Evolutionary conservation across 2,888 invertebrate species (phyloP).

Genomic region (Bombylius discolor): DNA sequence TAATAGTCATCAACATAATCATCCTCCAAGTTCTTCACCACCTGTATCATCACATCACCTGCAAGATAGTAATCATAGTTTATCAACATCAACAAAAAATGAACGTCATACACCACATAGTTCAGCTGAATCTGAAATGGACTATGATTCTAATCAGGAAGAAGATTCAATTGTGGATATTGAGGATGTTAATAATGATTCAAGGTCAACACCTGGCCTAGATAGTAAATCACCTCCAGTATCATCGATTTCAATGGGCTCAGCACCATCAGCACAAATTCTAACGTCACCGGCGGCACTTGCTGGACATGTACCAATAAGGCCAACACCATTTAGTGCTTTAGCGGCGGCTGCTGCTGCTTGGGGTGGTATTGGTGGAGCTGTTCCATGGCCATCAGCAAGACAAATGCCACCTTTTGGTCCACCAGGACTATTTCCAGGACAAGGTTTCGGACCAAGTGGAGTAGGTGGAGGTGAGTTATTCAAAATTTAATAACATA

Average conservation of each 20-base stretch:
- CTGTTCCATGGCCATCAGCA: constrained; percentile 42
- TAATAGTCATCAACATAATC: constrained; percentile 7
- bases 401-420: constrained; percentile 47
- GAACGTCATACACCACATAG: constrained; percentile 36
- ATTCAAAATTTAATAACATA: neutral
- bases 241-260: constrained; percentile 21
- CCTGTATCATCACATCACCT: constrained; percentile 14
- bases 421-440: constrained; percentile 52
- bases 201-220: constrained; percentile 34
- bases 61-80: constrained; percentile 19
- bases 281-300: constrained; percentile 32
- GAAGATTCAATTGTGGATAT: constrained; percentile 64
- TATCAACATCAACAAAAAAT: constrained; percentile 27
- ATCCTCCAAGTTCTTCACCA: constrained; percentile 7
- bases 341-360: constrained; percentile 58
- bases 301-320: constrained; percentile 47
- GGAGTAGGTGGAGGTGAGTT: constrained; percentile 38
- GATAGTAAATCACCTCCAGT: constrained; percentile 29
- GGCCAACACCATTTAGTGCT: constrained; percentile 66
- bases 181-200: constrained; percentile 56
- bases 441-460: constrained; percentile 44
- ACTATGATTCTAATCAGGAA: constrained; percentile 33
- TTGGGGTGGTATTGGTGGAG: constrained; percentile 46
- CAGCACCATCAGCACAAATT: constrained; percentile 22
- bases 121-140: constrained; percentile 35